Evolutionary conservation across 35 echinoderm and acorn worm species (phyloP).

Genomic region (Amphiura filiformis): DNA sequence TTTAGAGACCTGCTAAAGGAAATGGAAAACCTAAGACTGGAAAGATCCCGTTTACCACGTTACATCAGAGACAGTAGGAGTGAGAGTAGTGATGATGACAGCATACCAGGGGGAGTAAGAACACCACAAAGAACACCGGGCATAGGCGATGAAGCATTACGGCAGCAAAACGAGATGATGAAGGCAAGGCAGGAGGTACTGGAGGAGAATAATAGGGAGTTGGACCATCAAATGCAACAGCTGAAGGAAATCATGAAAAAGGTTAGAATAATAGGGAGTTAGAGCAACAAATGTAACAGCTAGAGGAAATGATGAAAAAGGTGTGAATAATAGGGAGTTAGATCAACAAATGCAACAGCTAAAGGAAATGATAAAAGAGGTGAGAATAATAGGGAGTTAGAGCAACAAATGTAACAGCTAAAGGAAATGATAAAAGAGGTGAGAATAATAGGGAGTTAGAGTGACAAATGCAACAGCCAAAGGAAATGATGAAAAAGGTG

Average conservation of each 20-base stretch:
- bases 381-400: slow-evolving; percentile 48
- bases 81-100: slow-evolving; percentile 2
- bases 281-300: slow-evolving; percentile 45
- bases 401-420: slow-evolving; percentile 47
- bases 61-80: not conserved
- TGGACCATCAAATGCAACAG: slow-evolving; percentile 52
- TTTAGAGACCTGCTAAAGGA: slow-evolving; percentile 40
- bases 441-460: slow-evolving; percentile 52
- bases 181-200: slow-evolving; percentile 66
- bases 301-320: slow-evolving; percentile 29
- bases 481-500: slow-evolving; percentile 20
- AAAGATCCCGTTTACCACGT: not conserved
- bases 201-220: slow-evolving; percentile 69
- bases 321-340: slow-evolving; percentile 69
- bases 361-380: slow-evolving; percentile 23
- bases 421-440: slow-evolving; percentile 29
- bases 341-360: slow-evolving; percentile 52
- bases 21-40: slow-evolving; percentile 9
- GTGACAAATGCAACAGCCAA: slow-evolving; percentile 44
- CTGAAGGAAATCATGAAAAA: slow-evolving; percentile 35
- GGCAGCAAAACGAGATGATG: slow-evolving; percentile 57
- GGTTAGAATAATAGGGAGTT: slow-evolving; percentile 46
- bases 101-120: slow-evolving; percentile 1
- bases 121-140: not conserved
- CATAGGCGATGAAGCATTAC: slow-evolving; percentile 14